Conservation (phyloP, 2,888 invertebrate species). For the Idaea biselata region DNA sequence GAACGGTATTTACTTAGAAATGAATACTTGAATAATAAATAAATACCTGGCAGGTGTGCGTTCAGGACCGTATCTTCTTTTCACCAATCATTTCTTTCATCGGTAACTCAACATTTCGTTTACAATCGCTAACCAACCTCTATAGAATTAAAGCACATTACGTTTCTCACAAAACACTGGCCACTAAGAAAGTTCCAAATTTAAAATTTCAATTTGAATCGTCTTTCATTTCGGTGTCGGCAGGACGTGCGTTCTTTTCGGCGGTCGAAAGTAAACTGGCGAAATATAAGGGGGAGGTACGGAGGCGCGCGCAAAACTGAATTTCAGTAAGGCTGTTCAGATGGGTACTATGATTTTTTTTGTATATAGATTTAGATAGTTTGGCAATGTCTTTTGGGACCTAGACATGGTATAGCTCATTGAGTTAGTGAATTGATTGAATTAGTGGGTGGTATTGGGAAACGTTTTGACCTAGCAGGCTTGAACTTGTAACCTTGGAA, state of each 20-base stretch:
- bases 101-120: slow-evolving; percentile 37
- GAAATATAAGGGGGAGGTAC: slow-evolving; percentile 38
- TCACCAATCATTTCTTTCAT: slow-evolving; percentile 55
- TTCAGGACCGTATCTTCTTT: slow-evolving; percentile 42
- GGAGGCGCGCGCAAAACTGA: slow-evolving; percentile 74
- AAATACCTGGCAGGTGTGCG: slow-evolving; percentile 52
- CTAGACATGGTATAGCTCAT: neutral
- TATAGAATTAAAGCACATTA: slow-evolving; percentile 53
- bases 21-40: slow-evolving; percentile 10
- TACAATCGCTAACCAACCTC: slow-evolving; percentile 56
- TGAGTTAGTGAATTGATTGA: neutral
- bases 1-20: slow-evolving; percentile 3
- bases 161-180: slow-evolving; percentile 42
- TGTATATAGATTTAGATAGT: neutral
- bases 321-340: slow-evolving; percentile 40
- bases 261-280: slow-evolving; percentile 42
- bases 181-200: slow-evolving; percentile 38
- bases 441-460: neutral
- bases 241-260: slow-evolving; percentile 47
- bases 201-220: slow-evolving; percentile 43
- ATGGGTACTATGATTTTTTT: neutral
- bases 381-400: neutral
- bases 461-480: neutral
- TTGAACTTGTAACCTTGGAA: neutral
- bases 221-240: slow-evolving; percentile 33